A percentile compares a stretch with the other conserved stretches of the same genome.
Conservation (phyloP, 2,888 invertebrate genomes). For the Ctena decussata region DNA sequence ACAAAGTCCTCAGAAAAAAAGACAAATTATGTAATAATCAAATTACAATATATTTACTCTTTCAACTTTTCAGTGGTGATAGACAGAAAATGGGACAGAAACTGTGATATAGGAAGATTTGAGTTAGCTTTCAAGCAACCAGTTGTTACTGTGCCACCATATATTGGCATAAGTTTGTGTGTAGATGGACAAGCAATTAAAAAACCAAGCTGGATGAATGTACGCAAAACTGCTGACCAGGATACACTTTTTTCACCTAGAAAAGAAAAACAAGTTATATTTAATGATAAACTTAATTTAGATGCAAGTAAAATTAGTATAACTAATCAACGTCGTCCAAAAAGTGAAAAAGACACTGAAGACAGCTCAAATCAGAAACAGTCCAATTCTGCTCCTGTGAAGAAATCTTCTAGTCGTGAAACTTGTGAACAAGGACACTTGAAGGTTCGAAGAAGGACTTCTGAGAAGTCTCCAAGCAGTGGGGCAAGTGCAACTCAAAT, state of each 20-base stretch:
- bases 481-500: slow-evolving; percentile 45
- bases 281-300: slow-evolving; percentile 62
- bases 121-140: slow-evolving; percentile 86
- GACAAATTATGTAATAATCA: too few species aligned
- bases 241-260: slow-evolving; percentile 58
- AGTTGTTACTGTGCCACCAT: slow-evolving; percentile 85
- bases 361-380: slow-evolving; percentile 38
- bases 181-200: slow-evolving; percentile 81
- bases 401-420: slow-evolving; percentile 61
- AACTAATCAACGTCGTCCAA: slow-evolving; percentile 63
- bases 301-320: slow-evolving; percentile 32
- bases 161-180: slow-evolving; percentile 85
- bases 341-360: slow-evolving; percentile 66
- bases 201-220: slow-evolving; percentile 70
- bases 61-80: slow-evolving; percentile 86
- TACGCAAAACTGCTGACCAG: slow-evolving; percentile 27
- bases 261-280: slow-evolving; percentile 66
- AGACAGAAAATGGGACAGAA: slow-evolving; percentile 85
- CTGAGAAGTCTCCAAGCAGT: slow-evolving; percentile 53
- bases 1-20: too few species aligned
- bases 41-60: too few species aligned
- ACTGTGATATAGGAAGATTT: slow-evolving; percentile 86
- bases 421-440: slow-evolving; percentile 32
- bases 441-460: slow-evolving; percentile 42
- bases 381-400: slow-evolving; percentile 70